A percentile compares a stretch with the other conserved stretches of the same genome.
These are phyloP conservation scores for Halcyon chelicuti DNA, from an alignment of 2,797 vertebrate genomes.

Conservation along the genomic window DNA sequence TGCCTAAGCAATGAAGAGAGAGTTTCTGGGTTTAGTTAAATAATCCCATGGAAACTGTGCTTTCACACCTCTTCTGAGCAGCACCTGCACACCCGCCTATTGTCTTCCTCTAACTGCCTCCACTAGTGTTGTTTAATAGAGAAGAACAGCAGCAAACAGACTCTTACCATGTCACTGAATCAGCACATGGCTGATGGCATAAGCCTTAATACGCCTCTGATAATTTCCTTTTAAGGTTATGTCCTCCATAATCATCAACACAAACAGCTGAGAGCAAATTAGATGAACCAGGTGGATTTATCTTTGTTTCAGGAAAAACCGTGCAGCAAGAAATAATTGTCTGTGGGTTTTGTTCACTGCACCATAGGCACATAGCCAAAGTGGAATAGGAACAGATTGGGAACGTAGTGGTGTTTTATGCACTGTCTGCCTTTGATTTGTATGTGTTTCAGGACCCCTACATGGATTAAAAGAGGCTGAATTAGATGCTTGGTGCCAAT, in stretches of 20 bases:
- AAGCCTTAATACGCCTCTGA: neutral
- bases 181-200: neutral
- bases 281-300: neutral
- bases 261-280: neutral
- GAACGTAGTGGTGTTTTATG: neutral
- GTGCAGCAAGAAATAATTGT: neutral
- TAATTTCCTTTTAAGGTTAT: neutral
- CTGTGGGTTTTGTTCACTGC: neutral
- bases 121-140: neutral
- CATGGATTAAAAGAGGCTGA: neutral
- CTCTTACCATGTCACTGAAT: accelerated
- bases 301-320: neutral
- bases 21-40: neutral
- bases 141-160: neutral
- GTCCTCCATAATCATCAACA: neutral
- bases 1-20: neutral
- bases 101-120: neutral
- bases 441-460: neutral
- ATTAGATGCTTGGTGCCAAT: neutral
- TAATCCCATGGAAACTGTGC: neutral
- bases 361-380: neutral
- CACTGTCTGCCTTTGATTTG: neutral
- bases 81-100: neutral
- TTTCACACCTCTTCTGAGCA: neutral
- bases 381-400: neutral